phyloP scores from a whole-genome alignment of 2,113 vertebrate species.

The Rana temporaria region DNA sequence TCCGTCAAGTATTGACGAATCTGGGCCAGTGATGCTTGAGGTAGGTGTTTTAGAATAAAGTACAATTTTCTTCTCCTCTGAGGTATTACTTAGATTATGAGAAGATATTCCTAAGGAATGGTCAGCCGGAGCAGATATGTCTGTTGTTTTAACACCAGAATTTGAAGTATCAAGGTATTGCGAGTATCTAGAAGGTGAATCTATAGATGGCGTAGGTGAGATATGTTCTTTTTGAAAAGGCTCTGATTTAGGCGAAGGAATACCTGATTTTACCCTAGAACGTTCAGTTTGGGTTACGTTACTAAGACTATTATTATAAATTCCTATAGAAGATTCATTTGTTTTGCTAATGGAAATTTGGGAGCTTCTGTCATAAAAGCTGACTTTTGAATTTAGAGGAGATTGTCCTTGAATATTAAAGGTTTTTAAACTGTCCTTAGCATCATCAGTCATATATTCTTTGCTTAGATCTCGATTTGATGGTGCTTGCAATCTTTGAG shows the following conservation, averaged over 20 bases:
- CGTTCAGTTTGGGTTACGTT: slow-evolving; percentile 70
- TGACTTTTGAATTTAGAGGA: slow-evolving; percentile 65
- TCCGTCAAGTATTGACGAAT: slow-evolving; percentile 42
- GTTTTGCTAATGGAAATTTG: slow-evolving; percentile 63
- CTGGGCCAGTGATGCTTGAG: slow-evolving; percentile 71
- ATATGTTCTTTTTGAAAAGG: slow-evolving; percentile 58
- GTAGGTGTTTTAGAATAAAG: slow-evolving; percentile 74
- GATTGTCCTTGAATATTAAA: slow-evolving; percentile 64
- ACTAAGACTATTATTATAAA: slow-evolving; percentile 68
- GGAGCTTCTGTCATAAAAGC: slow-evolving; percentile 62
- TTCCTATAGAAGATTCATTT: slow-evolving; percentile 60
- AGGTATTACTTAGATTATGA: slow-evolving; percentile 63
- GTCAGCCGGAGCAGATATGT: slow-evolving; percentile 57
- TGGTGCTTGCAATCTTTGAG: slow-evolving; percentile 60
- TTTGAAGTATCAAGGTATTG: slow-evolving; percentile 55
- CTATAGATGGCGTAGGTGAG: slow-evolving; percentile 51
- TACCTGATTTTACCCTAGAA: slow-evolving; percentile 67
- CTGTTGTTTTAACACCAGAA: slow-evolving; percentile 52
- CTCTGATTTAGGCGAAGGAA: slow-evolving; percentile 61
- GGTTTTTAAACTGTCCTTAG: slow-evolving; percentile 59
- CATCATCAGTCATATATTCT: slow-evolving; percentile 52
- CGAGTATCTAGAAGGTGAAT: slow-evolving; percentile 58
- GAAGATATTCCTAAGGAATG: slow-evolving; percentile 63
- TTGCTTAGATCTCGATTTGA: slow-evolving; percentile 59
- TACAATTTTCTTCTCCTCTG: slow-evolving; percentile 69